A percentile compares a stretch with the other conserved stretches of the same genome.
These are phyloP conservation scores for Struthio camelus DNA, from an alignment of 2,113 vertebrate genomes.

Conservation along the genomic window DNA sequence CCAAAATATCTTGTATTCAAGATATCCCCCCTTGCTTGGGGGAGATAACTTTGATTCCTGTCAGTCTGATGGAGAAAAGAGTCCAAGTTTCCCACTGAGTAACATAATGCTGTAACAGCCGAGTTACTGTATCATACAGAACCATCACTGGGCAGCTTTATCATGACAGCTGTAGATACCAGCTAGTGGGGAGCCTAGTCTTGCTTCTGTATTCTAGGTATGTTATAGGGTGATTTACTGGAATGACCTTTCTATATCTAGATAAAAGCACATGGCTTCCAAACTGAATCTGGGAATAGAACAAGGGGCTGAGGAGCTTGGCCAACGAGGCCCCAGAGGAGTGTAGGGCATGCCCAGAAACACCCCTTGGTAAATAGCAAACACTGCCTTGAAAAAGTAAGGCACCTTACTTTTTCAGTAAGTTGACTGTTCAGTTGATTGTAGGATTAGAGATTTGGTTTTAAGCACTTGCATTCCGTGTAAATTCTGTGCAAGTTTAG, in stretches of 20 bases:
- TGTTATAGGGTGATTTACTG: background rate
- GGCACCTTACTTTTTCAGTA: no score
- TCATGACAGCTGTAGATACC: no score
- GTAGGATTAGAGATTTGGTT: background rate
- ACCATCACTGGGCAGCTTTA: background rate
- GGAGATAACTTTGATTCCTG: background rate
- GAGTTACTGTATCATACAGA: background rate
- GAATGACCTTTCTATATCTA: background rate
- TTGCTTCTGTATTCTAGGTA: background rate
- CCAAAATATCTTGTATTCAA: background rate
- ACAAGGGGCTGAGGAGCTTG: background rate
- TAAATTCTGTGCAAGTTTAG: background rate
- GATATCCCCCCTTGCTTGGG: background rate
- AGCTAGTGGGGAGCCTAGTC: background rate
- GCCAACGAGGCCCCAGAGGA: background rate
- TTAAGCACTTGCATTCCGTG: background rate
- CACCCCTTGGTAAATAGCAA: background rate
- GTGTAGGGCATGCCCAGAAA: background rate
- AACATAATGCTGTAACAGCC: background rate
- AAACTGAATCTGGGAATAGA: background rate
- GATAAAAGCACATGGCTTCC: background rate
- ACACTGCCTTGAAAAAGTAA: background rate
- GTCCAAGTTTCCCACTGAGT: background rate
- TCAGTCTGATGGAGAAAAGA: background rate
- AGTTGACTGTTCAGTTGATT: no score